A percentile compares a stretch with the other conserved stretches of the same genome.
Conservation (phyloP, 2,888 invertebrate species). For the Drosophila cyrtoloma region DNA sequence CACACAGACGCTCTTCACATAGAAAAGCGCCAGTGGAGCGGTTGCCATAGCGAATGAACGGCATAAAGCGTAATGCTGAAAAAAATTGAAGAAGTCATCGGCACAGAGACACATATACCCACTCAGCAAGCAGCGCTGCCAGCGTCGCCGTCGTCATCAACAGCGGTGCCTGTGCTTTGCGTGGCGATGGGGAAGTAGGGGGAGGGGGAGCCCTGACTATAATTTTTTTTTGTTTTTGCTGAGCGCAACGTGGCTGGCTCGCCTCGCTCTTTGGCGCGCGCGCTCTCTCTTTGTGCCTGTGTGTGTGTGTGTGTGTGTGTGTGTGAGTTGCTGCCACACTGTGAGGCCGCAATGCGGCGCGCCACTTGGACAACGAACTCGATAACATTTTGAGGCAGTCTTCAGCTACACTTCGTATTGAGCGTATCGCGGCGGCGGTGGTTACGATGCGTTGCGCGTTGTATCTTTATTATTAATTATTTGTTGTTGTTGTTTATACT, state of each 20-base stretch:
- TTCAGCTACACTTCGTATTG: conserved; percentile 86
- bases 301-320: conserved; percentile 26
- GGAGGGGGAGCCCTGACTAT: conserved; percentile 7
- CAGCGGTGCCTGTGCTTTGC: conserved; percentile 42
- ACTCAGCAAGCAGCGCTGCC: conserved; percentile 70
- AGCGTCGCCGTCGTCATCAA: conserved; percentile 35
- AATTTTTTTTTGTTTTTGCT: conserved; percentile 5
- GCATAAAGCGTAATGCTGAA: conserved; percentile 72
- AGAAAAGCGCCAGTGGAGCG: conserved; percentile 55
- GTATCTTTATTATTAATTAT: conserved; percentile 81
- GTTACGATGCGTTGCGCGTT: conserved; percentile 81
- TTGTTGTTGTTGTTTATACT: conserved; percentile 78
- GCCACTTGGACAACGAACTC: conserved; percentile 84
- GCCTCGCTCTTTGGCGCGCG: conserved; percentile 39
- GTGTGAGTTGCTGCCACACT: conserved; percentile 63
- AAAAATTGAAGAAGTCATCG: conserved; percentile 80
- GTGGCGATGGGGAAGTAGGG: conserved; percentile 1
- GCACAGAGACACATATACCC: conserved; percentile 85
- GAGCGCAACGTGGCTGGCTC: conserved; percentile 45
- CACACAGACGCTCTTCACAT: conserved; percentile 25
- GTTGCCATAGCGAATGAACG: conserved; percentile 80
- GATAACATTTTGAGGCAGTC: conserved; percentile 86
- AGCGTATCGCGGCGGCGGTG: conserved; percentile 85
- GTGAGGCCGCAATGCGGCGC: conserved; percentile 73
- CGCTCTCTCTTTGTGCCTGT: conserved; percentile 13